A percentile compares a stretch with the other conserved stretches of the same genome.
Conservation (phyloP, 2,113 vertebrate species). For the Globicephala melas region DNA sequence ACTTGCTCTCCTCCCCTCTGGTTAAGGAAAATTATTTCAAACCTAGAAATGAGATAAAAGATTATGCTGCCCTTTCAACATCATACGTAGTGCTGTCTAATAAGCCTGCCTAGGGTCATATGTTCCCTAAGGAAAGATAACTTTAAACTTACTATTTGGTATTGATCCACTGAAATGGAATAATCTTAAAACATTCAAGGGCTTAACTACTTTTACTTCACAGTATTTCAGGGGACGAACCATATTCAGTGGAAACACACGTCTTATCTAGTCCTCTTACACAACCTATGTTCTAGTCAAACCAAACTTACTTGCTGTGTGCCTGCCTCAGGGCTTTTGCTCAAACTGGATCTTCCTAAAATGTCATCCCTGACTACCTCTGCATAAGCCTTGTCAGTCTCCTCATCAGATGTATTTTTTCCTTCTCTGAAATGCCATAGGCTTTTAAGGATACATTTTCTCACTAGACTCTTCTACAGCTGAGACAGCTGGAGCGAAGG, state of each 20-base stretch:
- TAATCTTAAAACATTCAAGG: not conserved
- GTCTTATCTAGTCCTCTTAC: not conserved
- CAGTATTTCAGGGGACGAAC: not conserved
- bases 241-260: not conserved
- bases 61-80: not conserved
- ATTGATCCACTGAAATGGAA: not conserved
- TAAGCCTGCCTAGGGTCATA: not conserved
- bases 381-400: not conserved
- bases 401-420: not conserved
- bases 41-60: slow-evolving; percentile 6
- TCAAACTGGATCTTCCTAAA: not conserved
- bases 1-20: not conserved
- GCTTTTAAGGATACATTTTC: not conserved
- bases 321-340: not conserved
- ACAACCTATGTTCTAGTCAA: not conserved
- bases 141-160: not conserved
- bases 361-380: not conserved
- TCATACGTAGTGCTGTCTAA: not conserved
- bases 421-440: not conserved
- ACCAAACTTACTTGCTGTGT: not conserved
- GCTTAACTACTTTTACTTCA: not conserved
- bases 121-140: not conserved
- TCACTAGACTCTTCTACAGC: not conserved
- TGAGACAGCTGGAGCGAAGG: not conserved
- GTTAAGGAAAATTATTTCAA: slow-evolving; percentile 25